phyloP scores from a whole-genome alignment of 2,888 invertebrate genomes.

The Eupithecia dodoneata region DNA sequence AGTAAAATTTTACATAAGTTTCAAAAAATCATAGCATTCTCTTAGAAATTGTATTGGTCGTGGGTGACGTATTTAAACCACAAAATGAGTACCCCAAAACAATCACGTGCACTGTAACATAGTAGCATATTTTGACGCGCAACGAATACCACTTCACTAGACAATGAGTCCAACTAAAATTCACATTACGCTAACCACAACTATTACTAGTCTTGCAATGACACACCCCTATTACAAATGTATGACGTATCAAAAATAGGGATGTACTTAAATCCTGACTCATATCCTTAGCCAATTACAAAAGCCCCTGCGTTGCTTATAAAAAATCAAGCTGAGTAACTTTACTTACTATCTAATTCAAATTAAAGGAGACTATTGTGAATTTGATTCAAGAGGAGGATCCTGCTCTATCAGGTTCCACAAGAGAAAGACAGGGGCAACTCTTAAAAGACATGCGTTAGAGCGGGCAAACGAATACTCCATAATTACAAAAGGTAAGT shows the following conservation, averaged over 20 bases:
- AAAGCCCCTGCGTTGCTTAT: slow-evolving; percentile 22
- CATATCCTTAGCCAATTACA: slow-evolving; percentile 48
- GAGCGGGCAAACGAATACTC: not conserved
- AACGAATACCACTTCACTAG: slow-evolving; percentile 17
- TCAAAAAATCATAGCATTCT: not conserved
- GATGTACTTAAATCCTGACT: slow-evolving; percentile 49
- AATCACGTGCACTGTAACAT: not conserved
- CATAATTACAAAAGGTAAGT: not conserved
- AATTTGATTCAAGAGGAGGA: not conserved
- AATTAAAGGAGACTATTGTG: not conserved
- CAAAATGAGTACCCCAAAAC: not conserved
- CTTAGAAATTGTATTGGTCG: not conserved
- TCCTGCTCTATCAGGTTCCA: not conserved
- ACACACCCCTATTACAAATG: slow-evolving; percentile 62
- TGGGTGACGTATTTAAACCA: not conserved
- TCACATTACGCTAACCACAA: slow-evolving; percentile 35
- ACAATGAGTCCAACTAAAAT: slow-evolving; percentile 28
- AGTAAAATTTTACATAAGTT: not conserved
- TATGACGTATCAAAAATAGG: slow-evolving; percentile 51
- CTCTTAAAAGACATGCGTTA: not conserved
- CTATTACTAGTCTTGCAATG: slow-evolving; percentile 57
- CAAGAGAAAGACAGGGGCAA: not conserved
- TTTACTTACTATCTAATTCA: not conserved
- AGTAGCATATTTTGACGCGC: slow-evolving; percentile 17
- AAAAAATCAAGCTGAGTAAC: slow-evolving; percentile 10